A percentile compares a stretch with the other conserved stretches of the same genome.
Conservation (phyloP, 2,113 vertebrate species). For the Elaphurus davidianus region DNA sequence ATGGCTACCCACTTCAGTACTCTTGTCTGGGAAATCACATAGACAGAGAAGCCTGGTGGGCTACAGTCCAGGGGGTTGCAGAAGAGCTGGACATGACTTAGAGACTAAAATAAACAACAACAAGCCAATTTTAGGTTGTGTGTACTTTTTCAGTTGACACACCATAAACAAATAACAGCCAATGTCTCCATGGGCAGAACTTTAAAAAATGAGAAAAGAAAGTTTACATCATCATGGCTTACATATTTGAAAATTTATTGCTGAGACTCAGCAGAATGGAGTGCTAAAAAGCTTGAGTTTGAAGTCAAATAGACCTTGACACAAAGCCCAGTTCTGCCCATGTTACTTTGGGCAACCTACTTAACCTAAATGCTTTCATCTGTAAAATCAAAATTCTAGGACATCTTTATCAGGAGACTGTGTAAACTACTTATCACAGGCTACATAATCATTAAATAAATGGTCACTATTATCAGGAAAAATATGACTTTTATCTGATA, state of each 20-base stretch:
- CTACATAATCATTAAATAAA: not conserved
- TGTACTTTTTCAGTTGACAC: not conserved
- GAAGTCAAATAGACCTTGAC: not conserved
- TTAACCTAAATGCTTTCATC: not conserved
- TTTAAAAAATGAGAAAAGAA: not conserved
- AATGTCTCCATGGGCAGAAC: not conserved
- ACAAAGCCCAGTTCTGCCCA: not conserved
- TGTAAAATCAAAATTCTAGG: not conserved
- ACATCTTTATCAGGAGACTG: not conserved
- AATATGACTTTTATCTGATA: not conserved
- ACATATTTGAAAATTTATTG: not conserved
- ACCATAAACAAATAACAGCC: not conserved
- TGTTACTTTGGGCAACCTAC: not conserved
- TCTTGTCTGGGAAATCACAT: not conserved
- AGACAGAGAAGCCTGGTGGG: not conserved
- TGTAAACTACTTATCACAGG: not conserved
- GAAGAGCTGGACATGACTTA: not conserved
- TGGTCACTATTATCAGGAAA: not conserved
- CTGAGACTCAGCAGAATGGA: not conserved
- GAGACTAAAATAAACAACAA: not conserved
- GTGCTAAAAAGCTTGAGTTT: not conserved
- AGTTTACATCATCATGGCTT: not conserved
- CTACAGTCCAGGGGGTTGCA: not conserved
- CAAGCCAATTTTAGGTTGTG: not conserved
- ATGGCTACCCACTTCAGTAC: not conserved